Conservation (phyloP, 2,888 invertebrate genomes). For the Antitype chi region DNA sequence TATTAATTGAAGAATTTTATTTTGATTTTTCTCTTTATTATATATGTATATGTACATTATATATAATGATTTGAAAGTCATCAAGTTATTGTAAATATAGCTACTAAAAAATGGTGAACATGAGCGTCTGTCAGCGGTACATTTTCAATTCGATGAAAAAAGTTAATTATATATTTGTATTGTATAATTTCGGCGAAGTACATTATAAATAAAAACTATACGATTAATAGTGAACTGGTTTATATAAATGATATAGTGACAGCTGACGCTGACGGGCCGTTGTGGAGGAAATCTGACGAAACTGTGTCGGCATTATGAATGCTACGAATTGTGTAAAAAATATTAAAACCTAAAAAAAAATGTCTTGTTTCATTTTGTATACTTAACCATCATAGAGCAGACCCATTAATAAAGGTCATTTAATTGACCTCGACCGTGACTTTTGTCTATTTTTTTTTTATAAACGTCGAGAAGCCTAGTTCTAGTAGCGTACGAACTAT, state of each 20-base stretch:
- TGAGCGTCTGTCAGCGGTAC: slow-evolving; percentile 83
- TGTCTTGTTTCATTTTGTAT: slow-evolving; percentile 81
- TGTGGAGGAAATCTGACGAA: slow-evolving; percentile 75
- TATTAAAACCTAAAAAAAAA: slow-evolving; percentile 90
- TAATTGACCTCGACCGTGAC: too few species aligned
- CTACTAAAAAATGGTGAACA: slow-evolving; percentile 79
- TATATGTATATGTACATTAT: slow-evolving; percentile 89
- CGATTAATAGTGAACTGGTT: slow-evolving; percentile 79
- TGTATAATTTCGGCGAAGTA: slow-evolving; percentile 84
- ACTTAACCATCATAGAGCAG: slow-evolving; percentile 9
- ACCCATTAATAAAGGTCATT: too few species aligned
- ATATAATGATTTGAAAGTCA: slow-evolving; percentile 87
- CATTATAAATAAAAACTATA: slow-evolving; percentile 76
- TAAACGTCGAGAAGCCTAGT: too few species aligned
- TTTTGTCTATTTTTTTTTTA: too few species aligned
- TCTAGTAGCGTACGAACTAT: too few species aligned
- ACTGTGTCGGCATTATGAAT: slow-evolving; percentile 91
- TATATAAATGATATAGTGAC: slow-evolving; percentile 76
- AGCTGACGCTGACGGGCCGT: slow-evolving; percentile 82
- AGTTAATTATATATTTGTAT: slow-evolving; percentile 88
- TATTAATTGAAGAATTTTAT: slow-evolving; percentile 90
- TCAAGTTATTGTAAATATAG: slow-evolving; percentile 89
- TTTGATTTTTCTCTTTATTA: slow-evolving; percentile 90
- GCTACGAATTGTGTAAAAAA: slow-evolving; percentile 91
- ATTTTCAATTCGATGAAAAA: slow-evolving; percentile 75